Base-by-base conservation (phyloP, 2,888 invertebrate species). In the Endomychus coccineus region DNA sequence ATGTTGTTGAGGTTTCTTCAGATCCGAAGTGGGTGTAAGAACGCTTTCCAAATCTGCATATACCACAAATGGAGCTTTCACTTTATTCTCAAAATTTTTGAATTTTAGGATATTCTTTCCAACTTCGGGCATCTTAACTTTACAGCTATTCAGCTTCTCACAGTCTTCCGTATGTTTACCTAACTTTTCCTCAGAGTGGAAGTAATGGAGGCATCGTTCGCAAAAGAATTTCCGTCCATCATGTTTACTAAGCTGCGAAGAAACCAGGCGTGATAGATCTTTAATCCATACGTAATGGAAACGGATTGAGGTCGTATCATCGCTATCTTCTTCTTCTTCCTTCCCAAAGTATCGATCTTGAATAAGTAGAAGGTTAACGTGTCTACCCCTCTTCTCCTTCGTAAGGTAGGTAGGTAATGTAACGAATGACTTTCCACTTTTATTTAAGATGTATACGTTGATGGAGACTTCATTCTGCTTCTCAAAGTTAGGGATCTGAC, bases 171-270 rank as follows among this genome's bases (percentile, higher is more conserved):
- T 3, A 24, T 38, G 25, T 9, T 4, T 17, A 5, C 25, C 15
- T 5, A 38, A 11, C 10, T 25, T 24, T 12, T 6, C n/a, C 6
- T 3, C 4, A 3, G 16, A 16, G 4, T 9, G 12, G 25, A 44
- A 42, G 17, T 37, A 36, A 14, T 36, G 12, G 7, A 44, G 19
- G 28, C 42, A 44, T 2, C 42, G 33, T 12, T 42, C 39, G 24
- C 42, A 44, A 5, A 43, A 10, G 22, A 19, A 27, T 21, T 31
- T 31, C 14, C 23, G 6, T 10, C 17, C 22, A n/a, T 31, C 5
- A n/a, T 19, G 13, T 19, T 36, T 24, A n/a, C 22, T 31, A 4
- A 31, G 5, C 12, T 31, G 32, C 9, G 32, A 9, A 4, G 32
- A 31, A 4, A 27, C 4, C 5, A 31, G 22, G 6, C 32, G 32